Conservation (phyloP, 92 coral and sea anemone genomes). For the Porites divaricata region DNA sequence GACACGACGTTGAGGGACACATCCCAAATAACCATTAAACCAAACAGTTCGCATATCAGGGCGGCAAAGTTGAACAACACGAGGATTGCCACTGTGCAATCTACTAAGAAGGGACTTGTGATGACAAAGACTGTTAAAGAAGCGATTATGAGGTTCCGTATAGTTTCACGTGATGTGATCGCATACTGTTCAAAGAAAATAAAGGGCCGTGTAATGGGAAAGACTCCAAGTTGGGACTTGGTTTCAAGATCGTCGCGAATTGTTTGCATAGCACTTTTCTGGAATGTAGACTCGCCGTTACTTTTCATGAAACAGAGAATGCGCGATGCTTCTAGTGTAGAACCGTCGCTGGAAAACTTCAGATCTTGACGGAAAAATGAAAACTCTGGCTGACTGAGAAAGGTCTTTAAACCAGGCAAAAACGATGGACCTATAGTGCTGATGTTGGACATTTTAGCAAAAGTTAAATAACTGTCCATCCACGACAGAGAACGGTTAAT, state of each 20-base stretch:
- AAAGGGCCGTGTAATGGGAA: constrained; percentile 51
- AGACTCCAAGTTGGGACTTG: constrained; percentile 54
- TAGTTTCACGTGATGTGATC: constrained; percentile 56
- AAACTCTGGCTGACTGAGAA: constrained; percentile 29
- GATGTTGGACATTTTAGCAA: background rate
- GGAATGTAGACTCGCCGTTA: constrained; percentile 56
- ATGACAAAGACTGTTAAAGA: constrained; percentile 64
- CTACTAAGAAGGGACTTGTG: constrained; percentile 63
- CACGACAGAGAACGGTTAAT: constrained; percentile 53
- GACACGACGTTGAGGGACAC: constrained; percentile 68
- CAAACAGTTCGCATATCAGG: constrained; percentile 67
- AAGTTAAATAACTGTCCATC: constrained; percentile 55
- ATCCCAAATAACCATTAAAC: constrained; percentile 75
- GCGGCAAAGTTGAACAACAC: constrained; percentile 66
- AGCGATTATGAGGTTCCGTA: constrained; percentile 63
- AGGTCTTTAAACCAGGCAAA: constrained; percentile 35
- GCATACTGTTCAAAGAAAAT: constrained; percentile 78
- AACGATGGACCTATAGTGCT: constrained; percentile 33
- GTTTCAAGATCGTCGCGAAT: constrained; percentile 61
- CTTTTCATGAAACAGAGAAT: constrained; percentile 56
- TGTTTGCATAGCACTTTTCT: constrained; percentile 71
- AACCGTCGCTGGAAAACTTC: constrained; percentile 49
- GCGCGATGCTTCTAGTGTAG: constrained; percentile 63
- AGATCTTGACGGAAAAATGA: constrained; percentile 51
- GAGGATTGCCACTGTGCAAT: constrained; percentile 45